Evolutionary conservation across 2,113 vertebrate genomes (phyloP).

Genomic region (Erythrocercus mccallii): DNA sequence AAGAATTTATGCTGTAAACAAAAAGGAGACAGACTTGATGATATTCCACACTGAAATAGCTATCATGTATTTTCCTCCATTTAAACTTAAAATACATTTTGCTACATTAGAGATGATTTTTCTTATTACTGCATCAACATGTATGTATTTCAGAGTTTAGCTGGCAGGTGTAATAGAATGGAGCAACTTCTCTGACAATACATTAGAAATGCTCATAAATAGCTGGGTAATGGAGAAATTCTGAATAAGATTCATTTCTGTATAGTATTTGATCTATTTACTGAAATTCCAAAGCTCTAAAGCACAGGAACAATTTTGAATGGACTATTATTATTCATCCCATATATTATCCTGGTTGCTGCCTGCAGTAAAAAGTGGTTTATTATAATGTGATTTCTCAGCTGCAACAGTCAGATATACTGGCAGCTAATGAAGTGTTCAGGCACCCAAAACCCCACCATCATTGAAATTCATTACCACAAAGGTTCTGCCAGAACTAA

Average conservation of each 20-base stretch:
- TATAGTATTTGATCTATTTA: neutral
- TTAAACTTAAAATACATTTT: neutral
- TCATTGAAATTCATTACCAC: conserved; percentile 51
- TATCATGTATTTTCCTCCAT: neutral
- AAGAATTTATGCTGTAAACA: neutral
- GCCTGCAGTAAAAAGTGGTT: conserved; percentile 39
- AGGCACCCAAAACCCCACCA: neutral
- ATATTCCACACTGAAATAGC: neutral
- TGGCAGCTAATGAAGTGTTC: conserved; percentile 42
- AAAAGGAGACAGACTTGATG: neutral
- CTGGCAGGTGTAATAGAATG: neutral
- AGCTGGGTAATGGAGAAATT: neutral
- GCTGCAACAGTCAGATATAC: conserved; percentile 17
- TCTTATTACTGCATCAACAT: neutral
- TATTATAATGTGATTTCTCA: conserved; percentile 55
- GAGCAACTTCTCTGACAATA: neutral
- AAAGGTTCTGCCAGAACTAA: conserved; percentile 40
- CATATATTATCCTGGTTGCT: conserved; percentile 11
- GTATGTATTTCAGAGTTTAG: neutral
- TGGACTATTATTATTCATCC: conserved; percentile 29
- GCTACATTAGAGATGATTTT: neutral
- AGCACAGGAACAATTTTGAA: neutral
- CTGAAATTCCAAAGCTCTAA: neutral
- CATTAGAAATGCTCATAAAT: neutral
- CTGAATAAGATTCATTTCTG: neutral